These are phyloP conservation scores for Toxonevra muliebris DNA, from an alignment of 2,888 invertebrate genomes.

Conservation along the genomic window DNA sequence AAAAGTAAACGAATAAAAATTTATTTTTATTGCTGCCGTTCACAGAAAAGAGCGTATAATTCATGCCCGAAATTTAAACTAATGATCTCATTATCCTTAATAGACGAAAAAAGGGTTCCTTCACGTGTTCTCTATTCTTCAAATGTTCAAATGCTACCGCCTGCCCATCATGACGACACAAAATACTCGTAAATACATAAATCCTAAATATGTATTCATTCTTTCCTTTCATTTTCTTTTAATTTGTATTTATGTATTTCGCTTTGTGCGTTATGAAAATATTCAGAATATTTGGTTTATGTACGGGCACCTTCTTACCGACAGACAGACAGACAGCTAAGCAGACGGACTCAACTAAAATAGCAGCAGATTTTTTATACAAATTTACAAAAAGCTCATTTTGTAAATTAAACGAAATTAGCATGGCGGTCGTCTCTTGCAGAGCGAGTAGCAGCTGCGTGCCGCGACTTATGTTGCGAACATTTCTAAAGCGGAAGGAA, in stretches of 20 bases:
- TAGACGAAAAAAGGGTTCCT: not conserved
- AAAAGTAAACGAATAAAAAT: not conserved
- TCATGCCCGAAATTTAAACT: constrained; percentile 2
- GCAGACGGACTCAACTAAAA: no score
- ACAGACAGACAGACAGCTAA: not conserved
- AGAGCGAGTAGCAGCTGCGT: no score
- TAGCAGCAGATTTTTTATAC: no score
- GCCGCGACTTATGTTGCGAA: no score
- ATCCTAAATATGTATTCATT: not conserved
- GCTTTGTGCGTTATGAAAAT: not conserved
- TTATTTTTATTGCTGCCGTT: not conserved
- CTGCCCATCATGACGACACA: not conserved
- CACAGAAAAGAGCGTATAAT: not conserved
- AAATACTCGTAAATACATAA: not conserved
- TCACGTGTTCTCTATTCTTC: not conserved
- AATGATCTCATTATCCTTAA: constrained; percentile 7
- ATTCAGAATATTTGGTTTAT: no score
- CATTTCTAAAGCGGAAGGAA: no score
- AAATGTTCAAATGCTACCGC: not conserved
- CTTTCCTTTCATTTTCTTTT: not conserved
- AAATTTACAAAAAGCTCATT: not conserved
- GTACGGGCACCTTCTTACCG: no score
- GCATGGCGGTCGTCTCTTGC: not conserved
- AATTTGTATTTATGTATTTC: not conserved
- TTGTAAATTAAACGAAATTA: constrained; percentile 3